Percentiles rank a stretch among this genome's conserved stretches.
Conservation (phyloP, 2,797 vertebrate species). For the Cynodonichthys magdalenae region DNA sequence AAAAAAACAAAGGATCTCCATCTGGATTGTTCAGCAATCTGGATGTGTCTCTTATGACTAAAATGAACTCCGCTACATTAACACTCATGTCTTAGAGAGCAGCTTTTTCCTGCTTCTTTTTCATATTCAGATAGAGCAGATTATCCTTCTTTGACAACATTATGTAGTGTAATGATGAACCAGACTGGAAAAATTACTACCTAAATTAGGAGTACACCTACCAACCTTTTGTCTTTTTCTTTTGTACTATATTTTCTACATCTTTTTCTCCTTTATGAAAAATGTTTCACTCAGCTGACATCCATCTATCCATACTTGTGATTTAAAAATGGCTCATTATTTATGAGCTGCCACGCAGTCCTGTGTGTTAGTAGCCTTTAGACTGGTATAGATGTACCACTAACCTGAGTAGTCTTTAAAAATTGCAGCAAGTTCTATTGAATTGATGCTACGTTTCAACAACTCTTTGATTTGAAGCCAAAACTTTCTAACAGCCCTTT, state of each 20-base stretch:
- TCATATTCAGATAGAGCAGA: conserved; percentile 8
- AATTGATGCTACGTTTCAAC: conserved; percentile 35
- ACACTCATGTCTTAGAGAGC: conserved; percentile 24
- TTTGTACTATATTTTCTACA: conserved; percentile 15
- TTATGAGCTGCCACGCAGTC: conserved; percentile 23
- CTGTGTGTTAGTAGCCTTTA: conserved; percentile 11
- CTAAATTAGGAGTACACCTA: conserved; percentile 51
- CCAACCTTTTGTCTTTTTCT: conserved; percentile 28
- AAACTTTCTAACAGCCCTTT: conserved; percentile 65
- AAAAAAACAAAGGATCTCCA: conserved; percentile 50
- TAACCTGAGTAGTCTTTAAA: conserved; percentile 59
- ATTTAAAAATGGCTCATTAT: not conserved
- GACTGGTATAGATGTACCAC: conserved; percentile 47
- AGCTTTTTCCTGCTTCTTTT: not conserved
- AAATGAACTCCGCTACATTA: conserved; percentile 42
- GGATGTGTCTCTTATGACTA: conserved; percentile 36
- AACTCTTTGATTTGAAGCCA: conserved; percentile 42
- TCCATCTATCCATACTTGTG: not conserved
- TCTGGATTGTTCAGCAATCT: conserved; percentile 53
- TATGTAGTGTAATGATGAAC: conserved; percentile 40
- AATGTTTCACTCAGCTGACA: not conserved
- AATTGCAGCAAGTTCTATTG: conserved; percentile 63
- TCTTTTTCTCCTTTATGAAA: not conserved
- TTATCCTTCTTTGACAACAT: conserved; percentile 31
- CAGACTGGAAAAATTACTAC: conserved; percentile 33